Base-by-base conservation (phyloP, 1,140 invertebrate species). In the Asbolus verrucosus region DNA sequence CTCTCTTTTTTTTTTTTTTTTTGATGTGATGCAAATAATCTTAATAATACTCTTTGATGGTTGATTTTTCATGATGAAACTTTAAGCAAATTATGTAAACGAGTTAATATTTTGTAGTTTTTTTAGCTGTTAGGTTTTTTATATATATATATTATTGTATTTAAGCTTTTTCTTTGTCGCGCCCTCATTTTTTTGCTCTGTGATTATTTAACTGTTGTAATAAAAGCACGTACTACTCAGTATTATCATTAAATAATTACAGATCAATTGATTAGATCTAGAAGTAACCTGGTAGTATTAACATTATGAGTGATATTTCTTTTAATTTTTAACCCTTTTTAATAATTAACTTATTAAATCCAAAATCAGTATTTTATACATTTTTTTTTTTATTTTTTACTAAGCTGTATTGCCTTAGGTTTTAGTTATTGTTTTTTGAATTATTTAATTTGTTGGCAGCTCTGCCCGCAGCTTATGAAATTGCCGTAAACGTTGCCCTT, bases 331-430 rank as follows among this genome's bases (percentile, higher is more conserved):
- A 67, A 72, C 59, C 41, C 60, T 27, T 70, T 70, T 71, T 72
- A 46, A 70, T 54, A 70, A 70, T 73, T 78, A 78, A 75, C 71
- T 77, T 76, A 69, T 71, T 54, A 50, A 68, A 78, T 69, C 72
- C 69, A 76, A 78, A 78, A 78, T 73, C 77, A 78, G 77, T 78
- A 78, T 77, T 77, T 75, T 78, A 75, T 75, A 76, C 70, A 59
- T 78, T 74, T 76, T 74, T n/a, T n/a, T 74, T 70, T 73, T 66
- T 67, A 65, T 62, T 65, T 69, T 67, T 69, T 60, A 63, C 54
- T 72, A 69, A 69, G 67, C 61, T 61, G 43, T 65, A 69, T 70
- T 71, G 67, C 70, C 70, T 69, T 73, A 75, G 43, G 39, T 62
- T 54, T 71, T 69, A 72, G 71, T 65, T 70, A 62, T 65, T 66